A percentile compares a stretch with the other conserved stretches of the same genome.
phyloP scores from a whole-genome alignment of 2,888 invertebrate species.

The Sepioteuthis lessoniana region DNA sequence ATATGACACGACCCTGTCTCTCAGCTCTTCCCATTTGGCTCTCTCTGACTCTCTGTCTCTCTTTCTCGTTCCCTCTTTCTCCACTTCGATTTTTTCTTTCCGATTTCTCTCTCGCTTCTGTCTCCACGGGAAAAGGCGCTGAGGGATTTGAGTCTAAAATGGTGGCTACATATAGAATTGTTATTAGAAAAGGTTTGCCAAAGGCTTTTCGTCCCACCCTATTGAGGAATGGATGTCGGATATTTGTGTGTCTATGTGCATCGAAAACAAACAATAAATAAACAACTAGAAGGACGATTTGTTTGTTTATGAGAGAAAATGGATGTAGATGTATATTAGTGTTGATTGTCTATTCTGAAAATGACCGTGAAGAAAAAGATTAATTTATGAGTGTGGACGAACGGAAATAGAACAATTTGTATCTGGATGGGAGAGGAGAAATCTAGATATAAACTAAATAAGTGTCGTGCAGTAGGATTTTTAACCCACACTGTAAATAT shows the following conservation, averaged over 20 bases:
- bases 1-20: conserved; percentile 45
- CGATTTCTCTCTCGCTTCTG: not conserved
- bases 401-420: too few species aligned
- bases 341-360: too few species aligned
- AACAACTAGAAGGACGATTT: too few species aligned
- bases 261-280: not conserved
- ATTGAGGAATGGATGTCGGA: not conserved
- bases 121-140: not conserved
- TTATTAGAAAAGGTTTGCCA: not conserved
- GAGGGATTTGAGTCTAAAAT: not conserved
- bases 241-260: not conserved
- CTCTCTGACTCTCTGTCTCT: not conserved
- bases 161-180: not conserved
- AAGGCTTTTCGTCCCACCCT: not conserved
- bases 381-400: too few species aligned
- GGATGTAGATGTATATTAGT: too few species aligned
- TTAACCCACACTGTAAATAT: too few species aligned
- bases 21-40: not conserved
- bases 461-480: too few species aligned
- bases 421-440: too few species aligned
- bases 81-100: not conserved
- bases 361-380: too few species aligned
- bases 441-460: too few species aligned
- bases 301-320: too few species aligned
- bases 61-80: not conserved